A percentile compares a stretch with the other conserved stretches of the same genome.
Conservation (phyloP, 2,888 invertebrate genomes). For the Ophioninae sp. region DNA sequence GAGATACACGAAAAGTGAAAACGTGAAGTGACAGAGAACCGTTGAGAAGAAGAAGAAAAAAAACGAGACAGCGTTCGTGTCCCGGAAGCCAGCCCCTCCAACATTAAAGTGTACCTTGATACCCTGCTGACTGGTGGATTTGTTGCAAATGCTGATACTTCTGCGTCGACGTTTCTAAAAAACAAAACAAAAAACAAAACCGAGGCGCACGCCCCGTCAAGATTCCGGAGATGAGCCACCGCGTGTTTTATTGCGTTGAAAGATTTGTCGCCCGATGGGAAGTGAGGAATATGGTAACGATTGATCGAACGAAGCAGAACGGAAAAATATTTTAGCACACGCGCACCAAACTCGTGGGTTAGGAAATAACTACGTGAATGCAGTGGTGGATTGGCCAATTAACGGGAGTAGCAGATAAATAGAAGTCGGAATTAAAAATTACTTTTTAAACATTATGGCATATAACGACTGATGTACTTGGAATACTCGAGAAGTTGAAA, state of each 20-base stretch:
- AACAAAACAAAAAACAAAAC: slow-evolving; percentile 79
- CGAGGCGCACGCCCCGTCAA: slow-evolving; percentile 67
- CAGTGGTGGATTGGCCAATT: too few species aligned
- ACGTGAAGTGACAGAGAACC: slow-evolving; percentile 14
- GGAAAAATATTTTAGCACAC: background rate
- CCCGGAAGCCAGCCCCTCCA: slow-evolving; percentile 31
- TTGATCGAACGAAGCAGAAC: background rate
- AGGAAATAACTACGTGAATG: background rate
- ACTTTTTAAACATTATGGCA: too few species aligned
- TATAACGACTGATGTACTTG: too few species aligned
- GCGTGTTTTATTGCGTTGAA: slow-evolving; percentile 30
- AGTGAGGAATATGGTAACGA: too few species aligned
- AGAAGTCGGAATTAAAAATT: too few species aligned
- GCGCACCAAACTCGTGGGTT: slow-evolving; percentile 14
- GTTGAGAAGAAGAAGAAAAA: slow-evolving; percentile 60
- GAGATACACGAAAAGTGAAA: slow-evolving; percentile 4
- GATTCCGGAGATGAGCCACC: slow-evolving; percentile 28
- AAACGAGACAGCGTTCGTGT: slow-evolving; percentile 55
- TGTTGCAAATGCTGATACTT: slow-evolving; percentile 83
- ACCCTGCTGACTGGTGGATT: slow-evolving; percentile 82
- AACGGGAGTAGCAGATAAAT: too few species aligned
- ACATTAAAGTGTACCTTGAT: slow-evolving; percentile 82
- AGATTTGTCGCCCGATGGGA: slow-evolving; percentile 1
- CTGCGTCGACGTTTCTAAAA: slow-evolving; percentile 83
- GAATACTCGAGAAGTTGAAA: too few species aligned